Conservation (phyloP, 92 coral and sea anemone genomes). For the Porites lobata region DNA sequence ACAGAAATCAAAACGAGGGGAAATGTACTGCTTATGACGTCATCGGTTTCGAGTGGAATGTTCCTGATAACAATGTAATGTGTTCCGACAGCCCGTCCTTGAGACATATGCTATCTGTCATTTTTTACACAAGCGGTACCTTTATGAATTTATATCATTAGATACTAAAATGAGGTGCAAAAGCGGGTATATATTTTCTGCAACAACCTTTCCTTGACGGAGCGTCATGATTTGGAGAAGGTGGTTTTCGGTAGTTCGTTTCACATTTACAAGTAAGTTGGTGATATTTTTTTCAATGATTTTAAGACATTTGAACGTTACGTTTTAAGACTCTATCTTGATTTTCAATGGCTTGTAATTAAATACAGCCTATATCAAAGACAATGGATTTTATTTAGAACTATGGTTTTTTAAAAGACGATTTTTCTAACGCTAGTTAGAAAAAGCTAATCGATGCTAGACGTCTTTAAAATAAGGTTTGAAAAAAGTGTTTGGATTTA, state of each 20-base stretch:
- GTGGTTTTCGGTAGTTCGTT: neutral
- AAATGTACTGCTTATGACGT: neutral
- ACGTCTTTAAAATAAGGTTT: neutral
- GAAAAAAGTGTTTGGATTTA: neutral
- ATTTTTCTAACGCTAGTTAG: neutral
- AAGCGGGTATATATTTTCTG: neutral
- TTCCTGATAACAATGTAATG: constrained; percentile 6
- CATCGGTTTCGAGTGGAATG: constrained; percentile 4
- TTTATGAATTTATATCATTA: constrained; percentile 22
- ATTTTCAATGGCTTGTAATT: constrained; percentile 10
- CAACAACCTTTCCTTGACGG: neutral
- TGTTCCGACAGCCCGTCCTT: constrained; percentile 29
- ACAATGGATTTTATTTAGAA: neutral
- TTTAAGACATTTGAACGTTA: neutral
- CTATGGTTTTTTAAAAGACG: neutral
- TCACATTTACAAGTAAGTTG: constrained; percentile 29
- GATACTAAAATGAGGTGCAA: constrained; percentile 3
- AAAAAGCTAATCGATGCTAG: neutral
- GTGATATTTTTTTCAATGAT: neutral
- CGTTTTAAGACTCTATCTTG: neutral
- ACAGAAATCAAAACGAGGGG: neutral
- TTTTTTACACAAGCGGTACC: constrained; percentile 12
- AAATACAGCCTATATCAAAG: neutral
- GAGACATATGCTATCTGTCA: neutral
- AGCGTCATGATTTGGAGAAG: constrained; percentile 3